Percentiles rank a stretch among this genome's conserved stretches.
These are phyloP conservation scores for Pachypeltis micranthus DNA, from an alignment of 1,140 invertebrate genomes.

Conservation along the genomic window DNA sequence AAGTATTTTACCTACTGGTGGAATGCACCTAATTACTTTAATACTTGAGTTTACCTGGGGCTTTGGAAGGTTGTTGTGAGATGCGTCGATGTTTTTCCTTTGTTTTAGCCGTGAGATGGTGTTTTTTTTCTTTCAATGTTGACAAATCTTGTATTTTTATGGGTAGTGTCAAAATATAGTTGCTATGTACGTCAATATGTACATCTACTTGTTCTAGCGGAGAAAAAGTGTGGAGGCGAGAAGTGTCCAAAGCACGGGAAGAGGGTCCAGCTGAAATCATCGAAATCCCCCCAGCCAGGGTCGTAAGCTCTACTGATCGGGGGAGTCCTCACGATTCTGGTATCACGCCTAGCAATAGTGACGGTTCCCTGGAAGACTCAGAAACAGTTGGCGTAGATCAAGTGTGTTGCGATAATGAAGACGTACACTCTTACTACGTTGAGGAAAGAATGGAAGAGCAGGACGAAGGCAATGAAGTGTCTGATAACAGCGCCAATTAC, in stretches of 20 bases:
- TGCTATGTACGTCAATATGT: neutral
- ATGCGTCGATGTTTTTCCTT: too few species aligned
- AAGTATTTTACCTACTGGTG: too few species aligned
- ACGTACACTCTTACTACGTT: neutral
- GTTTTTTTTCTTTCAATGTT: too few species aligned
- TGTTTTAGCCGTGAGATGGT: too few species aligned
- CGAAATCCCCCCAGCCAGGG: neutral
- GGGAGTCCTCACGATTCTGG: slow-evolving; percentile 10
- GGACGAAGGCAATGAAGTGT: neutral
- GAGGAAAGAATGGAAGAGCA: neutral
- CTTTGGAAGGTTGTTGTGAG: too few species aligned
- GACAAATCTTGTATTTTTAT: too few species aligned
- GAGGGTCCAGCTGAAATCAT: slow-evolving; percentile 10
- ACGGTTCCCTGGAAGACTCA: slow-evolving; percentile 4
- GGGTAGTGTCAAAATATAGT: too few species aligned
- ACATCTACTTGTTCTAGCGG: neutral
- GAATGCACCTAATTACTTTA: too few species aligned
- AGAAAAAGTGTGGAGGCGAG: slow-evolving; percentile 7
- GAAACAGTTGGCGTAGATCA: neutral
- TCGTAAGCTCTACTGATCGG: neutral
- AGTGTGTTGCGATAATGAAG: neutral
- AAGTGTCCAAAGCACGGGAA: neutral
- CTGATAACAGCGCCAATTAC: neutral
- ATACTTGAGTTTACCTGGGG: too few species aligned
- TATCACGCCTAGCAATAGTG: slow-evolving; percentile 13